Base-by-base conservation (phyloP, 2,888 invertebrate genomes). In the Synanthedon vespiformis region DNA sequence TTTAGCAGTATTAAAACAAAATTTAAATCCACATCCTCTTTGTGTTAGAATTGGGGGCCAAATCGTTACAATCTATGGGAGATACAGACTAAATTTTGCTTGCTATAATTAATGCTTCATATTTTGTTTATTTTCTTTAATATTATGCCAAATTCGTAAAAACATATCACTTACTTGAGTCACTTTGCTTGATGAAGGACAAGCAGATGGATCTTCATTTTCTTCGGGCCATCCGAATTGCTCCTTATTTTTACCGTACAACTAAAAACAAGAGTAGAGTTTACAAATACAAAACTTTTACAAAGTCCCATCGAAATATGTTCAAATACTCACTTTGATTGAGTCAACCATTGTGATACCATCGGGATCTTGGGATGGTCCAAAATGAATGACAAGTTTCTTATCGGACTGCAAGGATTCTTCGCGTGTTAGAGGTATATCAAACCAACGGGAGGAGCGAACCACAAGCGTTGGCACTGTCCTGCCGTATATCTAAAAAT, bases 181-280 rank as follows among this genome's bases (percentile, higher is more conserved):
- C 1, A 84, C 72, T 68, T 88, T 87, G 61, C 81, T 86, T 0
- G 85, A 75, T 1, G 87, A 84, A 1, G 84, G 74, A 52, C 86
- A 87, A 12, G 84, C 73, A 1, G 84, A 81, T 2, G 87, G 80
- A 54, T 98, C 98, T 66, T 98, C 97, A 8, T 90, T 92, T 68
- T 98, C 98, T 73, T 98, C 98, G 0, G 97, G 97, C 98, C 98
- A 98, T 48, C 97, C 97, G 70, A 98, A 97, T 1, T 93, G 90
- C 72, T 98, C 98, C 78, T 98, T 98, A 1, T 95, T 95, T 82
- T 97, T 97, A 1, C 97, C 97, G 73, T 98, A 98, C 1, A 88
- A 67, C 92, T 92, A 62, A 34, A 72, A 64, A 22, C 11, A 10
- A 2, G 18, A 51, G 2, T 34, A n/a, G n/a, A 5, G 49, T 14